Evolutionary conservation across 2,797 vertebrate genomes (phyloP).

Genomic region (Rhabdomys pumilio): DNA sequence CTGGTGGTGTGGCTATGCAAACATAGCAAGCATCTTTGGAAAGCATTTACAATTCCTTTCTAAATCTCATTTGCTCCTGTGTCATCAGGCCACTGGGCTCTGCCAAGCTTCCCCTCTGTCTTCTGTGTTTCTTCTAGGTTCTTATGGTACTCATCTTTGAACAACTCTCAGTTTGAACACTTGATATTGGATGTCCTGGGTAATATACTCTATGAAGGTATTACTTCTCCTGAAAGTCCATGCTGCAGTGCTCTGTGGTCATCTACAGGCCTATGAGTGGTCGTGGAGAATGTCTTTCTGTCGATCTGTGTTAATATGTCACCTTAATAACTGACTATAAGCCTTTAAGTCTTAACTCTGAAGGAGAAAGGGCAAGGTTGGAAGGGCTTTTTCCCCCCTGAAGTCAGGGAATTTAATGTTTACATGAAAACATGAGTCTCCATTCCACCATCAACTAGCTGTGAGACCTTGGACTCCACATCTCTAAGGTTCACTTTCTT

Average conservation of each 20-base stretch:
- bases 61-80: background rate
- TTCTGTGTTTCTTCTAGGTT: background rate
- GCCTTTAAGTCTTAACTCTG: background rate
- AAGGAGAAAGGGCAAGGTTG: background rate
- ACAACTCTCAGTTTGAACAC: background rate
- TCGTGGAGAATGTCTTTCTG: background rate
- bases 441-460: background rate
- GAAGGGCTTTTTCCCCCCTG: background rate
- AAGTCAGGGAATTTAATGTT: background rate
- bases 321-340: background rate
- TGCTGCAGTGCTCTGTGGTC: accelerated
- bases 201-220: background rate
- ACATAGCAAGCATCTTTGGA: background rate
- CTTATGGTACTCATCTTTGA: background rate
- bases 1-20: background rate
- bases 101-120: background rate
- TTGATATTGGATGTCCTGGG: background rate
- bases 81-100: background rate
- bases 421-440: background rate
- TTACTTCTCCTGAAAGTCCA: background rate
- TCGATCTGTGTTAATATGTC: background rate
- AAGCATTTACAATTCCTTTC: background rate
- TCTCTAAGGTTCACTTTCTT: background rate
- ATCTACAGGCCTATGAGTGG: background rate
- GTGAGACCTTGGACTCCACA: background rate